Base-by-base conservation (phyloP, 1,140 invertebrate species). In the Spodoptera frugiperda region DNA sequence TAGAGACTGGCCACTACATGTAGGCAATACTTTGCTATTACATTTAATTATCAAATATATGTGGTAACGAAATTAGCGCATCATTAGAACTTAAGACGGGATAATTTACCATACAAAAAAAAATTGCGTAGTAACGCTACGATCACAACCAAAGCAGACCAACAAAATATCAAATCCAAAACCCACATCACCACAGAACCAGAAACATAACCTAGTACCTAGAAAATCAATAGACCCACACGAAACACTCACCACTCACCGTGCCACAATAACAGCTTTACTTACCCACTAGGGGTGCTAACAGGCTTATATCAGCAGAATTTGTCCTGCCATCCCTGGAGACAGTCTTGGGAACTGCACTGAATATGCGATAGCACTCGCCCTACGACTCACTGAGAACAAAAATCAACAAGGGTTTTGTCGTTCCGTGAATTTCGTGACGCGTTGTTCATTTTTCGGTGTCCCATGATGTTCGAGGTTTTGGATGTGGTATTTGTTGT, bases 331-430 rank as follows among this genome's bases (percentile, higher is more conserved):
- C 12, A 70, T 88, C 87, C 89, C 87, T 11, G 49, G 86, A 75
- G 83, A 80, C 81, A 85, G 77, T 72, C 81, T 79, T 85, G 88
- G 87, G 86, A 88, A 89, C 68, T 74, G 76, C 25, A 57, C 74
- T 72, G 82, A 80, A 84, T 81, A 82, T 77, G 80, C 80, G 77
- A 79, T 81, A n/a, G 51, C 44, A 30, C 39, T 53, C 61, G 55
- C 72, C 48, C 59, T 53, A 15, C n/a, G n/a, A n/a, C n/a, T n/a
- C n/a, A 82, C 80, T 91, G 85, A 90, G 89, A 82, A 90, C 85
- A 89, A 91, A 91, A 91, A 91, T 91, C 89, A 91, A 91, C 89
- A 91, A 87, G 68, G 39, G 55, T 30, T 46, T 73, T 46, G 55
- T 49, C 44, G 76, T 72, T 25, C 5, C 25, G 1, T 25, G 75